A percentile compares a stretch with the other conserved stretches of the same genome.
These are phyloP conservation scores for Peromyscus nudipes DNA, from an alignment of 2,797 vertebrate genomes.

Conservation along the genomic window DNA sequence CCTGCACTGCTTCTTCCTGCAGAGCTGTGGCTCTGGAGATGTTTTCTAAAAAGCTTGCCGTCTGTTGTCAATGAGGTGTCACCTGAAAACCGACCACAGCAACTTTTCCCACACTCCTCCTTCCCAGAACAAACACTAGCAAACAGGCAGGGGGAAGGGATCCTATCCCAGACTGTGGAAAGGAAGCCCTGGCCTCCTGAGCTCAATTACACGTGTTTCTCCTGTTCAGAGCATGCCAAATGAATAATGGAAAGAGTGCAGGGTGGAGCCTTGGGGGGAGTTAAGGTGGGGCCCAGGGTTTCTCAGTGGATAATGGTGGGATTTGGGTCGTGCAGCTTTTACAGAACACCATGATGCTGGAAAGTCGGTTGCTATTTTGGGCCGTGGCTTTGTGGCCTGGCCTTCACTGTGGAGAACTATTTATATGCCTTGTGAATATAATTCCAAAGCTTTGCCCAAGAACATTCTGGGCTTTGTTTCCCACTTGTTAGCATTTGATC, in stretches of 20 bases:
- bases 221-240: neutral
- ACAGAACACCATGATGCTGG: conserved; percentile 13
- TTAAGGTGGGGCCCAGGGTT: neutral
- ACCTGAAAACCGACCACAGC: neutral
- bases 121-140: neutral
- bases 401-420: neutral
- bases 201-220: neutral
- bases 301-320: conserved; percentile 10
- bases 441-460: conserved; percentile 16
- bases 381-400: conserved; percentile 1
- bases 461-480: neutral
- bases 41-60: neutral
- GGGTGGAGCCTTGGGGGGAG: neutral
- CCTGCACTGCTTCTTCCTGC: neutral
- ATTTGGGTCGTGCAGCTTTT: neutral
- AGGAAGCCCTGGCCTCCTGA: neutral
- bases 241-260: neutral
- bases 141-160: neutral
- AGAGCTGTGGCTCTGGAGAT: neutral
- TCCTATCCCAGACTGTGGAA: neutral
- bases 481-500: neutral
- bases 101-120: neutral
- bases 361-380: conserved; percentile 46
- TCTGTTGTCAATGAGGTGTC: neutral
- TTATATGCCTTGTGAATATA: neutral